Base-by-base conservation (phyloP, 2,113 vertebrate genomes). In the Paracanthobrama guichenoti region DNA sequence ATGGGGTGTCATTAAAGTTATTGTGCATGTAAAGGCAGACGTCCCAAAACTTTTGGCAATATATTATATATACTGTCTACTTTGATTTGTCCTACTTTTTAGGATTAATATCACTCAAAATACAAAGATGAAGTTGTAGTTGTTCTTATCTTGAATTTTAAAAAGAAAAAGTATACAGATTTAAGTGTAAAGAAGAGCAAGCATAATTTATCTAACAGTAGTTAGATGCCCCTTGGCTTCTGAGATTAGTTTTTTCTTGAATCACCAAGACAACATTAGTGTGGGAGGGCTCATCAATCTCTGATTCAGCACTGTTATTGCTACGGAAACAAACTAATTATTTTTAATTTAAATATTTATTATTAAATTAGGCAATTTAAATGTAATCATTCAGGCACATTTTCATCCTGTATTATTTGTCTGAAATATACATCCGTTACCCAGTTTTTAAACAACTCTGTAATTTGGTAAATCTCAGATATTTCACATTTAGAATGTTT, bases 381-480 rank as follows among this genome's bases (percentile, higher is more conserved):
- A 91, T 84, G 72, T 16, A 86, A 88, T 91, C 87, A 88, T 48
- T 64, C 81, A 75, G 24, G 84, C 83, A 24, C 69, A 87, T 82
- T 57, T 60, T 44, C 59, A 86, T 87, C 67, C 62, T 53, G 64
- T 87, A 12, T 1, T 73, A 72, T 83, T 55, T 82, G 79, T 64
- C n/a, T 18, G 60, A 76, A 50, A 62, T 39, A 57, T 42, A 42
- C 20, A 42, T 13, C 1, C 39, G 20, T 24, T 83, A 14, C n/a
- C 67, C 42, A 46, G 28, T n/a, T 7, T 24, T 7, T 22, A 10
- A 72, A 67, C 2, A 22, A 31, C 66, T 80, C 16, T 16, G 9
- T 22, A 18, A 22, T 39, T 39, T 67, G 8, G 16, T 22, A 18
- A 48, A 60, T 12, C 3, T 39, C 1, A 3, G 6, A 74, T 72